Percentiles rank a stretch among this genome's conserved stretches.
Evolutionary conservation across 2,888 invertebrate species (phyloP).

Genomic region (Tetragnatha montana): DNA sequence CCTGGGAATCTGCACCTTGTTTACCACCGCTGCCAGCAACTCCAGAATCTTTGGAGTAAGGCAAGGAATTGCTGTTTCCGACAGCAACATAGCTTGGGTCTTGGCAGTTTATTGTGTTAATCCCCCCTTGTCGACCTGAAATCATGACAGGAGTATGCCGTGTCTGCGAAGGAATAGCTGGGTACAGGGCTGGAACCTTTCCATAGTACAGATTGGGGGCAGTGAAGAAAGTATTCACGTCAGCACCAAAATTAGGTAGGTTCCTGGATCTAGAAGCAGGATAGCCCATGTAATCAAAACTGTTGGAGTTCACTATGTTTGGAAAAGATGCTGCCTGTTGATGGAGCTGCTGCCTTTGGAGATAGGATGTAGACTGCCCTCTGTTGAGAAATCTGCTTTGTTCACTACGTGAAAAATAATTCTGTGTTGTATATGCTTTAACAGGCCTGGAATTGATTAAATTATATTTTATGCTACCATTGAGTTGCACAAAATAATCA

Average conservation of each 20-base stretch:
- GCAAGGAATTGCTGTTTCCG: slow-evolving; percentile 49
- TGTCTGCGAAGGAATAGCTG: slow-evolving; percentile 58
- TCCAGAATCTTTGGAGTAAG: slow-evolving; percentile 57
- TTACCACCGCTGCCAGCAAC: slow-evolving; percentile 30
- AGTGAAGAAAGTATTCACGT: slow-evolving; percentile 63
- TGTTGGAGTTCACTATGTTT: slow-evolving; percentile 60
- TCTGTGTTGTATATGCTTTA: slow-evolving; percentile 67
- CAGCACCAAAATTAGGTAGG: slow-evolving; percentile 60
- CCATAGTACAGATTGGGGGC: slow-evolving; percentile 64
- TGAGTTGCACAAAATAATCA: neutral
- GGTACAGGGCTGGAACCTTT: slow-evolving; percentile 60
- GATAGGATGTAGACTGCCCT: slow-evolving; percentile 56
- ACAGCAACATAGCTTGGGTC: slow-evolving; percentile 66
- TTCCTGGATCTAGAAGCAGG: slow-evolving; percentile 59
- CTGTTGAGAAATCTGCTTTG: slow-evolving; percentile 66
- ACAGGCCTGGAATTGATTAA: slow-evolving; percentile 68
- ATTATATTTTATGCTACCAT: slow-evolving; percentile 49
- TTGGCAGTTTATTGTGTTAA: slow-evolving; percentile 68
- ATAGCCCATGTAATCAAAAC: slow-evolving; percentile 62
- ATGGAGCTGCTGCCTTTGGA: slow-evolving; percentile 58
- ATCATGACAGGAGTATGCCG: slow-evolving; percentile 59
- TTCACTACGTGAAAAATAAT: slow-evolving; percentile 69
- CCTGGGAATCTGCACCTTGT: slow-evolving; percentile 52
- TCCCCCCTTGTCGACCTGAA: slow-evolving; percentile 53
- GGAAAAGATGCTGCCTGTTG: slow-evolving; percentile 62